Conservation (phyloP, 2,888 invertebrate genomes). For the Carabus problematicus region DNA sequence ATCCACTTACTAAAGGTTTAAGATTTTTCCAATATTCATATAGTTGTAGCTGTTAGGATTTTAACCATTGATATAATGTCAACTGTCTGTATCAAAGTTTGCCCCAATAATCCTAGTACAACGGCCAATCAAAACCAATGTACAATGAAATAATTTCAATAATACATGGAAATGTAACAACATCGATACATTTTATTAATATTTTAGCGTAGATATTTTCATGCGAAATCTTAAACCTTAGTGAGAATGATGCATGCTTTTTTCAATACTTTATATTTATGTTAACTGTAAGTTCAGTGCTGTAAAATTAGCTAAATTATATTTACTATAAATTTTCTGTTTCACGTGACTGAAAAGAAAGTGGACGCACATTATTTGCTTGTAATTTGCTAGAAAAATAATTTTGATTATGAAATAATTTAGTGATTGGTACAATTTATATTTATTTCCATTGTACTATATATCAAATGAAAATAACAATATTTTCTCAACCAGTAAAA, state of each 20-base stretch:
- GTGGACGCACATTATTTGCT: not conserved
- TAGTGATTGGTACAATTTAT: not conserved
- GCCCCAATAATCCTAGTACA: too few relatives aligned
- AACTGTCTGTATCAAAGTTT: too few relatives aligned
- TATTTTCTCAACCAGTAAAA: too few relatives aligned
- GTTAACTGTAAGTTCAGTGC: constrained; percentile 20
- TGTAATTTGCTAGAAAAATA: not conserved
- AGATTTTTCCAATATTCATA: constrained; percentile 11
- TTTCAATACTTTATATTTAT: constrained; percentile 23
- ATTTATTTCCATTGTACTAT: not conserved
- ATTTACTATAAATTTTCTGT: constrained; percentile 7
- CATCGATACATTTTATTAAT: too few relatives aligned
- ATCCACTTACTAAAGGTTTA: constrained; percentile 30
- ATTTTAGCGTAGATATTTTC: too few relatives aligned
- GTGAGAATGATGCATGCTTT: constrained; percentile 32
- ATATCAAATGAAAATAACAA: not conserved
- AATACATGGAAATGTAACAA: too few relatives aligned
- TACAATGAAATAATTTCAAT: too few relatives aligned
- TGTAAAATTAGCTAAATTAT: constrained; percentile 19
- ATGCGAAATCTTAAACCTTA: not conserved
- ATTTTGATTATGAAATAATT: not conserved
- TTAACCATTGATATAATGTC: too few relatives aligned
- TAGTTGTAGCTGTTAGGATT: too few relatives aligned
- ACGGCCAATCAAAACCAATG: too few relatives aligned
- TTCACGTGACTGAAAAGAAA: not conserved